Base-by-base conservation (phyloP, 2,888 invertebrate genomes). In the Leucania comma region DNA sequence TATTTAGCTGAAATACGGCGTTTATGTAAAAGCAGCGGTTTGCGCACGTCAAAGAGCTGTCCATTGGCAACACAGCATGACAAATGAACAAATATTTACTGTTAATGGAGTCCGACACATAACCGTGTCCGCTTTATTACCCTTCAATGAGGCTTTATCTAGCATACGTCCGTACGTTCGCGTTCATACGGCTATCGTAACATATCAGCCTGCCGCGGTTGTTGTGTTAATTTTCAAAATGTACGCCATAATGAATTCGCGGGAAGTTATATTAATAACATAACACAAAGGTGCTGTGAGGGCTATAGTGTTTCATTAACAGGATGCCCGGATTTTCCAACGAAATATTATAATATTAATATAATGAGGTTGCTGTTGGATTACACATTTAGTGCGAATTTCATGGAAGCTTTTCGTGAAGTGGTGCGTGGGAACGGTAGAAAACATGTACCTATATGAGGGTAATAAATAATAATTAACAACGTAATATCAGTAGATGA, bases 21-120 rank as follows among this genome's bases (percentile, higher is more conserved):
- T 79, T 78, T 84, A 86, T 87, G 82, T 87, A 84, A 87, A 87
- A 82, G 77, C 68, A 51, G 79, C 79, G 81, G 84, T 81, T 72
- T 74, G 68, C 78, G 75, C 85, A 89, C 87, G 88, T 89, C 90
- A 90, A 83, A 87, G 81, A 72, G 82, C 80, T 60, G 77, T 81
- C 72, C 84, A 87, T 85, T 83, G 87, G 84, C 84, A 86, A 88
- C 86, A 81, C 83, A 69, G 81, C 82, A 83, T 88, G 89, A 90
- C 89, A 90, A 90, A 91, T 89, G 88, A 84, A 85, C 92, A 92
- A 94, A 94, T 94, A 93, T 95, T 94, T 94, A 86, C 86, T 89
- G 88, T 89, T 93, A 93, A 93, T 94, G 91, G 90, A 90, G 86
- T 87, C 85, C 82, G 81, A 88, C 89, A 90, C 86, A 91, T 90